These are phyloP conservation scores for Acanthosoma haemorrhoidale DNA, from an alignment of 2,888 invertebrate species.

Conservation along the genomic window DNA sequence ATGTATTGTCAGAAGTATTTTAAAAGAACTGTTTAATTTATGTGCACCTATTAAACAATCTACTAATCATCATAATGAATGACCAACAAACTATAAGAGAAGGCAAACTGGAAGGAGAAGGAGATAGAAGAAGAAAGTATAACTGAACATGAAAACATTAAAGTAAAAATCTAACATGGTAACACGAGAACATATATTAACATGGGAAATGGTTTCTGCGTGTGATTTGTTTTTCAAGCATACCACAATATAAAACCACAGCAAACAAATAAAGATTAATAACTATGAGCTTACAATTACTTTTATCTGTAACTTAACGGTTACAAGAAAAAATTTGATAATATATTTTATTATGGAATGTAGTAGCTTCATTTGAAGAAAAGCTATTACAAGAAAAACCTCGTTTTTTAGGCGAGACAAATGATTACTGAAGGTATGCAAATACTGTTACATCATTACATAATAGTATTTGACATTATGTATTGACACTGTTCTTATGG, in stretches of 20 bases:
- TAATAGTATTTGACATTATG: conserved; percentile 41
- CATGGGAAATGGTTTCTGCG: conserved; percentile 26
- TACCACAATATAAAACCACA: conserved; percentile 36
- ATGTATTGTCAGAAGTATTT: background rate
- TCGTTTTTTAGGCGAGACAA: conserved; percentile 28
- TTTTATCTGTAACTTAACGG: conserved; percentile 37
- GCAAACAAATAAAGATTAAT: conserved; percentile 37
- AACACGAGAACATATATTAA: conserved; percentile 28
- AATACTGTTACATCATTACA: conserved; percentile 38
- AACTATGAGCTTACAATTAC: conserved; percentile 36
- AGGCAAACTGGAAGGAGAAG: conserved; percentile 21
- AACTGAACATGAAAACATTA: conserved; percentile 17
- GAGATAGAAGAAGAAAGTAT: conserved; percentile 15
- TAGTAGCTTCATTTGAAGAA: conserved; percentile 3
- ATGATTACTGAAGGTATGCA: conserved; percentile 34
- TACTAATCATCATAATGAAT: conserved; percentile 26
- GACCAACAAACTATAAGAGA: conserved; percentile 27
- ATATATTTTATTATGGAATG: conserved; percentile 24
- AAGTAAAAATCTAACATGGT: conserved; percentile 26
- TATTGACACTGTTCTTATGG: conserved; percentile 37
- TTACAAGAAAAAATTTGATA: conserved; percentile 31
- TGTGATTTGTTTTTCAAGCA: conserved; percentile 30
- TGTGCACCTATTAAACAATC: conserved; percentile 26
- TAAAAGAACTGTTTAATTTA: conserved; percentile 19
- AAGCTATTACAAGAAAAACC: conserved; percentile 28